These are phyloP conservation scores for Plebejus melissa DNA, from an alignment of 2,888 invertebrate genomes.

Conservation along the genomic window DNA sequence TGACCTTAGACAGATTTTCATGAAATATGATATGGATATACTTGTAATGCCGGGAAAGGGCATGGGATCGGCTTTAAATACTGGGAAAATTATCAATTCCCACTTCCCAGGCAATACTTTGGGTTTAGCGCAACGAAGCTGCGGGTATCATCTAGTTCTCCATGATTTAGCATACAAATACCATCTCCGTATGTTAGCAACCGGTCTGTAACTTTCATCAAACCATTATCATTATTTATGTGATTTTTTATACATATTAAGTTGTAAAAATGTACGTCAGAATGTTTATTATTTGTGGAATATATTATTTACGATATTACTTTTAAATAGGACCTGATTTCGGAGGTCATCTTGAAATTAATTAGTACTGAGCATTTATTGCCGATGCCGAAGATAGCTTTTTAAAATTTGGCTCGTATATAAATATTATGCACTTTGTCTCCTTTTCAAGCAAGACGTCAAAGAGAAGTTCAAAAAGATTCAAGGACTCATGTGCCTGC, in stretches of 20 bases:
- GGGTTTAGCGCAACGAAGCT: background rate
- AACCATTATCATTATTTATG: background rate
- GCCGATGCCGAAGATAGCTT: background rate
- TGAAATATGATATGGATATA: no score
- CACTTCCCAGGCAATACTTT: background rate
- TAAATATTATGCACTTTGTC: background rate
- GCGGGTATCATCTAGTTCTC: background rate
- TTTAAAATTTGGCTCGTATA: background rate
- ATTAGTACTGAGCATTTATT: background rate
- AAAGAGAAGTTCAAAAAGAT: no score
- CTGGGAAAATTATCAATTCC: no score
- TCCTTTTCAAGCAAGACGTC: background rate
- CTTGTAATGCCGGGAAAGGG: no score
- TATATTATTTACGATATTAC: background rate
- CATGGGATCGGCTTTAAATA: background rate
- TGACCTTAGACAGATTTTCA: no score
- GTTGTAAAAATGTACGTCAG: background rate
- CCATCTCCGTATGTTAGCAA: background rate
- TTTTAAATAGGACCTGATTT: background rate
- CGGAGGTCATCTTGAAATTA: background rate
- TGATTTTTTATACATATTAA: background rate
- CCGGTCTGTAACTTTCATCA: slow-evolving; percentile 9
- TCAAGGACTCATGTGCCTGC: no score
- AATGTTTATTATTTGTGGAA: background rate
- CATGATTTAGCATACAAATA: background rate